These are phyloP conservation scores for Dysmachus trigonus DNA, from an alignment of 2,888 invertebrate species.

Conservation along the genomic window DNA sequence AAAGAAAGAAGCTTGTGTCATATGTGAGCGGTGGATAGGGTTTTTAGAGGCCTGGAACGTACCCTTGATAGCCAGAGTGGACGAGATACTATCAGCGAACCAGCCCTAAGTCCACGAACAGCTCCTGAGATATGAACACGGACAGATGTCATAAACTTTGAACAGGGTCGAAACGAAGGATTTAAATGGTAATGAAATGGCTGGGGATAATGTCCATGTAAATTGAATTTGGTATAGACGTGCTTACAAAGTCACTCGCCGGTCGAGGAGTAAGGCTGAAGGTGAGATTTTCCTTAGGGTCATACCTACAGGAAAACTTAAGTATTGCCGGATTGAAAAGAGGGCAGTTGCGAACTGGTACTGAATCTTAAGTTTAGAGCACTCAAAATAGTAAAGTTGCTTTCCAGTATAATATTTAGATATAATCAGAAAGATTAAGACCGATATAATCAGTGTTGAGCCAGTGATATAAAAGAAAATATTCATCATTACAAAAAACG, in stretches of 20 bases:
- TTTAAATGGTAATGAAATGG: constrained; percentile 39
- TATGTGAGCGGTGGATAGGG: neutral
- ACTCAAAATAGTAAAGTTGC: too few species aligned
- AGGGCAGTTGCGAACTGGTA: too few species aligned
- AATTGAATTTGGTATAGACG: constrained; percentile 20
- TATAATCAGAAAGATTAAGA: too few species aligned
- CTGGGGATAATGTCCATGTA: constrained; percentile 36
- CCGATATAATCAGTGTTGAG: too few species aligned
- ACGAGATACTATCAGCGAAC: neutral
- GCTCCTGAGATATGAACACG: constrained; percentile 13
- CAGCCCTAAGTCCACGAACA: neutral
- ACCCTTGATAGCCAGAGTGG: neutral
- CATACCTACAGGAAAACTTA: too few species aligned
- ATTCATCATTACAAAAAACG: too few species aligned
- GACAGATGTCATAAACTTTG: constrained; percentile 42
- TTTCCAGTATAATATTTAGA: too few species aligned
- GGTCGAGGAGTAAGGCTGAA: neutral
- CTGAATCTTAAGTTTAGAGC: too few species aligned
- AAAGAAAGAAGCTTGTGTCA: neutral
- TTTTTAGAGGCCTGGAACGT: neutral
- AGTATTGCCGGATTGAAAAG: too few species aligned
- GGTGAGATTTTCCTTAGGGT: neutral
- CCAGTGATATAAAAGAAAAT: too few species aligned
- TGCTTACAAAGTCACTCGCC: neutral
- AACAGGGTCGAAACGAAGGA: constrained; percentile 35